phyloP scores from a whole-genome alignment of 2,113 vertebrate species.

The Crotalus horridus region DNA sequence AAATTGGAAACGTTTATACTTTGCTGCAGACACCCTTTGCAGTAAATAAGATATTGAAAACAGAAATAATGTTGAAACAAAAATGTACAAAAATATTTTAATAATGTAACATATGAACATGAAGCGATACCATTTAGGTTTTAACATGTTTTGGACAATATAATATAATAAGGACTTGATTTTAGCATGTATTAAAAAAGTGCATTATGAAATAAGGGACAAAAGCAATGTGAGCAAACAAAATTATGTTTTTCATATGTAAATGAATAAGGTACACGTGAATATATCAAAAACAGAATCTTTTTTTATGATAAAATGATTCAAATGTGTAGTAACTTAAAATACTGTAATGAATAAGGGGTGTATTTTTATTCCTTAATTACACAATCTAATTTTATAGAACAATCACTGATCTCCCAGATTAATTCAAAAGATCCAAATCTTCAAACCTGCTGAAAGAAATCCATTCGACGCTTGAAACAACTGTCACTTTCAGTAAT shows the following conservation, averaged over 20 bases:
- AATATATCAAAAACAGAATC: conserved; percentile 24
- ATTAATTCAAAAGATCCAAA: conserved; percentile 60
- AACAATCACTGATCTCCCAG: conserved; percentile 62
- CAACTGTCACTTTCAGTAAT: conserved; percentile 15
- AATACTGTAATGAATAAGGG: conserved; percentile 42
- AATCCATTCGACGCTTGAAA: conserved; percentile 40
- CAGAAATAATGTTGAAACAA: conserved; percentile 64
- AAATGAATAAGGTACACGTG: conserved; percentile 41
- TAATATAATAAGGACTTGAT: conserved; percentile 45
- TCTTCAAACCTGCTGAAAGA: conserved; percentile 74
- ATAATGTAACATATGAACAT: conserved; percentile 64
- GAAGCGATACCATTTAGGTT: conserved; percentile 54
- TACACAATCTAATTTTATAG: conserved; percentile 49
- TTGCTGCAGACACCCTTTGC: neutral
- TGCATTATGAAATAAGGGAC: conserved; percentile 32
- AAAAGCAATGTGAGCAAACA: conserved; percentile 35
- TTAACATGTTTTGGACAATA: conserved; percentile 42
- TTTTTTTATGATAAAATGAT: conserved; percentile 55
- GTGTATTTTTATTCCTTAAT: conserved; percentile 59
- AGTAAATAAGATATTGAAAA: conserved; percentile 54
- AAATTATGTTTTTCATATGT: conserved; percentile 47
- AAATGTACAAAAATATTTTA: conserved; percentile 72
- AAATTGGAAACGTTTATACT: conserved; percentile 8
- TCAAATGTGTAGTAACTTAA: conserved; percentile 51
- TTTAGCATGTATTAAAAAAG: conserved; percentile 45